A percentile compares a stretch with the other conserved stretches of the same genome.
Evolutionary conservation across 2,113 vertebrate genomes (phyloP).

Genomic region (Oreochromis aureus): DNA sequence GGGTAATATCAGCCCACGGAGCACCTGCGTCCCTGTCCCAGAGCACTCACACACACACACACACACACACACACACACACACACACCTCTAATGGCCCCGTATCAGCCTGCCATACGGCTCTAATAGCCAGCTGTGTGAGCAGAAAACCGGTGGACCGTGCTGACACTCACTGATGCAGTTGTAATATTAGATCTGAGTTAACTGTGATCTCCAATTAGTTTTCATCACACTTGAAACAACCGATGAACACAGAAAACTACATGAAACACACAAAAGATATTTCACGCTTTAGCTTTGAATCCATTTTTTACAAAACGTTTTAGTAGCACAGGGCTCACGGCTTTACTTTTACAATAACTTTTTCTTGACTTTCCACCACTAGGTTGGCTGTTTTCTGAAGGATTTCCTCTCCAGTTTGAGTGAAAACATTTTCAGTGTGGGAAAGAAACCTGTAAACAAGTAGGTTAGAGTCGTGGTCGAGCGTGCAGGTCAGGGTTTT

Average conservation of each 20-base stretch:
- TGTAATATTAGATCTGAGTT: conserved; percentile 30
- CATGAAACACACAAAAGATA: not conserved
- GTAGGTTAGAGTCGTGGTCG: not conserved
- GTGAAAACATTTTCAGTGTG: not conserved
- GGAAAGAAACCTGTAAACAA: not conserved
- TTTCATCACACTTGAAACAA: not conserved
- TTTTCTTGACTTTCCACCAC: not conserved
- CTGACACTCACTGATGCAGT: conserved; percentile 39
- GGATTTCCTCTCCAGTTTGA: not conserved
- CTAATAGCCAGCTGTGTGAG: conserved; percentile 66
- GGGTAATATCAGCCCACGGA: conserved; percentile 60
- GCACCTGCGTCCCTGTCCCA: conserved; percentile 57
- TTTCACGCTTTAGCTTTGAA: not conserved
- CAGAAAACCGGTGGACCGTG: conserved; percentile 25
- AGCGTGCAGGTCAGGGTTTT: not conserved
- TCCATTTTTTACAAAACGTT: fast-evolving
- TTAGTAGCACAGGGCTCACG: not conserved
- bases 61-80: conserved; percentile 1
- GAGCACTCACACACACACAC: not conserved
- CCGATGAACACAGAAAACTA: not conserved
- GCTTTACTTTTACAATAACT: not conserved
- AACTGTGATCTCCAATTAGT: conserved; percentile 13
- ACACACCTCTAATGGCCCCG: conserved; percentile 43
- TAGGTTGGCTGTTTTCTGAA: not conserved
- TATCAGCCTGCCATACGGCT: conserved; percentile 41